Evolutionary conservation across 2,113 vertebrate species (phyloP).

Genomic region (Polypterus bichir): DNA sequence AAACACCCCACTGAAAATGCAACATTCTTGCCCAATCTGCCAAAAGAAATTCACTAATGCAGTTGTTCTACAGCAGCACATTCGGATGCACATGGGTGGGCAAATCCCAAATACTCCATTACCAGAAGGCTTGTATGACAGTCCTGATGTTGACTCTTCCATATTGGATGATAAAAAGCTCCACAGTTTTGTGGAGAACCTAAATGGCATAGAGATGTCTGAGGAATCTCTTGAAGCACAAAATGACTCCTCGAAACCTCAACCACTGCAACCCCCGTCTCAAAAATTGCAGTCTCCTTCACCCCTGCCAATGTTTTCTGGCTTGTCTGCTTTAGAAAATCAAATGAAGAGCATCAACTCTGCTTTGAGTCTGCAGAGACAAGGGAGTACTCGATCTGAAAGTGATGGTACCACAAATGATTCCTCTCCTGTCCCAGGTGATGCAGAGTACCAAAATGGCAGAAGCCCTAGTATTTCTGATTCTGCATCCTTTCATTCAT

Average conservation of each 20-base stretch:
- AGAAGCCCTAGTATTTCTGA: conserved; percentile 66
- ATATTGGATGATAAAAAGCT: conserved; percentile 41
- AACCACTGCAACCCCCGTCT: conserved; percentile 21
- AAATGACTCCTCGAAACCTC: conserved; percentile 30
- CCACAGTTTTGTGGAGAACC: conserved; percentile 30
- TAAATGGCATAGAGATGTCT: conserved; percentile 59
- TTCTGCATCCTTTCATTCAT: conserved; percentile 47
- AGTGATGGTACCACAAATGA: conserved; percentile 71
- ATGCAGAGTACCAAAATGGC: conserved; percentile 66
- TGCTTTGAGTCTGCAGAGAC: conserved; percentile 59
- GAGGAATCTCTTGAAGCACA: conserved; percentile 44
- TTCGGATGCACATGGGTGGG: conserved; percentile 96
- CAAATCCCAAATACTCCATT: conserved; percentile 86
- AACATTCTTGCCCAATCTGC: conserved; percentile 93
- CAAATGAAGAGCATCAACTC: conserved; percentile 60
- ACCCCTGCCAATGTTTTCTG: conserved; percentile 39
- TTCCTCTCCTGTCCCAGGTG: conserved; percentile 43
- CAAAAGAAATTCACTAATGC: conserved; percentile 98
- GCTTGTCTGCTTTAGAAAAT: conserved; percentile 46
- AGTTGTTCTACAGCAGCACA: conserved; percentile 88
- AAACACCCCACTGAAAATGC: conserved; percentile 74
- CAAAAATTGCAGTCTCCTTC: conserved; percentile 36
- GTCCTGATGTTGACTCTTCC: conserved; percentile 40
- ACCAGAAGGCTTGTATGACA: conserved; percentile 59
- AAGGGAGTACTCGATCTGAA: conserved; percentile 73